phyloP scores from a whole-genome alignment of 30 jellyfish, hydroid and myxozoan genomes.

The Nemopilema nomurai region DNA sequence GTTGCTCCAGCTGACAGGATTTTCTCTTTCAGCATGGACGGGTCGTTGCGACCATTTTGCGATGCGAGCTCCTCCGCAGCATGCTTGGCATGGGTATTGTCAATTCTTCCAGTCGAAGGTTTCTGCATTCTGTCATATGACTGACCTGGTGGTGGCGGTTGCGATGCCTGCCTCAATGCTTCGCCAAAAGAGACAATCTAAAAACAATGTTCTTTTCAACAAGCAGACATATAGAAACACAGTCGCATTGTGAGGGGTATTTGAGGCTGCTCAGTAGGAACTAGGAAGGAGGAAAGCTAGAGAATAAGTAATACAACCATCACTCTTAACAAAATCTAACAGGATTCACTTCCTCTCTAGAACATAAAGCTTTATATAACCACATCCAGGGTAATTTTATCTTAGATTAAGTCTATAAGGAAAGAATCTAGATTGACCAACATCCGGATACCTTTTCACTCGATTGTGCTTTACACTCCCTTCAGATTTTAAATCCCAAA shows the following conservation, averaged over 20 bases:
- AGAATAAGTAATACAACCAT: background rate
- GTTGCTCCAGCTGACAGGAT: conserved; percentile 45
- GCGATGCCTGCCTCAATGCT: background rate
- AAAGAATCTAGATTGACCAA: too few species aligned
- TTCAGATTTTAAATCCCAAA: background rate
- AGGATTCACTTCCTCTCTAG: too few species aligned
- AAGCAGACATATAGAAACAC: too few species aligned
- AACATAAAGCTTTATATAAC: too few species aligned
- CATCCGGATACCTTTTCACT: too few species aligned
- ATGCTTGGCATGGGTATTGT: background rate
- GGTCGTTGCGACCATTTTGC: conserved; percentile 14
- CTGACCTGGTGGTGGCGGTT: background rate
- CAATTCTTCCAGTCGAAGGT: background rate
- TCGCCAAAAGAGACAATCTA: background rate
- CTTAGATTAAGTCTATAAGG: too few species aligned
- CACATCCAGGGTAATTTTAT: too few species aligned
- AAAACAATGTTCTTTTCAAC: background rate
- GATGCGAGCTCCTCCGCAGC: background rate
- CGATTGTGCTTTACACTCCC: too few species aligned
- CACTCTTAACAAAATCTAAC: background rate
- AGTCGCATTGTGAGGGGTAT: too few species aligned
- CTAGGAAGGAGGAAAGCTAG: background rate
- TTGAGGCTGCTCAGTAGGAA: background rate
- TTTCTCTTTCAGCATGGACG: conserved; percentile 32
- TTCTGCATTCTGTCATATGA: background rate